Evolutionary conservation across 2,797 vertebrate species (phyloP), one percentile per base, ranked within the genome.

Genomic region (Brachyrhaphis roseni): DNA sequence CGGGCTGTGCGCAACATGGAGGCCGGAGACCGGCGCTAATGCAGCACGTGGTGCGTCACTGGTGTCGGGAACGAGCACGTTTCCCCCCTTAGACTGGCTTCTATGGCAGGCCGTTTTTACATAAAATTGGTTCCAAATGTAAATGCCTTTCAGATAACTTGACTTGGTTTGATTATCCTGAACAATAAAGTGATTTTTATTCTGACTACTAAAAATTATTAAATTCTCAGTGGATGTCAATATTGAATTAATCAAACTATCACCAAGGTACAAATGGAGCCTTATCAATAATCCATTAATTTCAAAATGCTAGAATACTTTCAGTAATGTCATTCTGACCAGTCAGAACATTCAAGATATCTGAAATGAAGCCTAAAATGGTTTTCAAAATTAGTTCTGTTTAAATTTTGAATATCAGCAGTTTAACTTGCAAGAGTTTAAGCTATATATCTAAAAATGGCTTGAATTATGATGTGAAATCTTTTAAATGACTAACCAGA

Each of bases 1-100:
- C 95, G 92, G 95, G 95, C 74, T 72, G 77, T 82, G 86, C 76
- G 81, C 90, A 95, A 96, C 94, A 96, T 95, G 95, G 94, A 95
- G 91, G 80, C 5, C 68, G 13, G 8, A 0, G 55, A 62, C 85
- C 88, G 88, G 89, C 28, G 16, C 20, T 12, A 0, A 16, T 28
- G 1, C 39, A 83, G 80, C 92, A 92, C 91, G 81, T 92, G 89
- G 87, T 73, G 79, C 59, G 68, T 90, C 88, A 88, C 77, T 51
- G 31, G 84, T 53, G 41, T 7, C 84, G 72, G 23, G 72, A 34
- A 53, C 77, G 74, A n/a, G 72, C 72, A 47, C 10, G 36, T 55
- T 23, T 55, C 8, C 8, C 18, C 26, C 34, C 12, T 0, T 12
- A 8, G 26, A 11, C 0, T n/a, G 26, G 53, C 53, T 20, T 0